Conservation (phyloP, 2,113 vertebrate genomes). For the Alligator sinensis region DNA sequence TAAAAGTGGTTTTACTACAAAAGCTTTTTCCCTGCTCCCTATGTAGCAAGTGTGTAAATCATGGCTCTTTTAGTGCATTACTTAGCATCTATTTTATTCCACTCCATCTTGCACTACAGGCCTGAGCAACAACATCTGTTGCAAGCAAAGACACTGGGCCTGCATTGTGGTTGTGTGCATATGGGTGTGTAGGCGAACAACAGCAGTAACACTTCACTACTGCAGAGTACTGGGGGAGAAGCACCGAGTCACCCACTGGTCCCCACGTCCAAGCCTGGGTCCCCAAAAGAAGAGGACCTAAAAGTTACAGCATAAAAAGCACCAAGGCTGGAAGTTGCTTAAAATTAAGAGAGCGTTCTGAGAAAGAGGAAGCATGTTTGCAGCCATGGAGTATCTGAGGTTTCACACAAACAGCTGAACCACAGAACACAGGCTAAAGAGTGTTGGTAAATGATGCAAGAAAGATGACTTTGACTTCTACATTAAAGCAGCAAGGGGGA, state of each 20-base stretch:
- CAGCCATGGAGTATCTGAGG: not conserved
- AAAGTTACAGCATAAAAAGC: not conserved
- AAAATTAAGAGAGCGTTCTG: not conserved
- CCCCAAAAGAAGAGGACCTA: not conserved
- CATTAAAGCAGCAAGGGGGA: slow-evolving; percentile 44
- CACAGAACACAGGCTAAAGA: not conserved
- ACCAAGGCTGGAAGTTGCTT: not conserved
- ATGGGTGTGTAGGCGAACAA: no score
- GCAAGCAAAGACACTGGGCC: not conserved
- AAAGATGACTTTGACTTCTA: slow-evolving; percentile 10
- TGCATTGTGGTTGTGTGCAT: not conserved
- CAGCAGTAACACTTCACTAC: no score
- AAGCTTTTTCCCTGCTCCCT: not conserved
- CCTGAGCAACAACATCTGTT: not conserved
- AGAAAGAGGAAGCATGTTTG: slow-evolving; percentile 20
- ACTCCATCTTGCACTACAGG: not conserved
- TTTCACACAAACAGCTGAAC: slow-evolving; percentile 2
- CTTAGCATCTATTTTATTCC: not conserved
- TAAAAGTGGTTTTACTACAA: not conserved
- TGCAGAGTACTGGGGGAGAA: no score
- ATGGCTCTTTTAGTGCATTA: not conserved
- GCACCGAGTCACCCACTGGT: not conserved
- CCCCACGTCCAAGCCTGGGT: not conserved
- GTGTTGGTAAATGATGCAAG: not conserved
- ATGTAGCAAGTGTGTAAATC: not conserved